phyloP scores from a whole-genome alignment of 1,140 invertebrate species.

The Akabosia matsudoensis region DNA sequence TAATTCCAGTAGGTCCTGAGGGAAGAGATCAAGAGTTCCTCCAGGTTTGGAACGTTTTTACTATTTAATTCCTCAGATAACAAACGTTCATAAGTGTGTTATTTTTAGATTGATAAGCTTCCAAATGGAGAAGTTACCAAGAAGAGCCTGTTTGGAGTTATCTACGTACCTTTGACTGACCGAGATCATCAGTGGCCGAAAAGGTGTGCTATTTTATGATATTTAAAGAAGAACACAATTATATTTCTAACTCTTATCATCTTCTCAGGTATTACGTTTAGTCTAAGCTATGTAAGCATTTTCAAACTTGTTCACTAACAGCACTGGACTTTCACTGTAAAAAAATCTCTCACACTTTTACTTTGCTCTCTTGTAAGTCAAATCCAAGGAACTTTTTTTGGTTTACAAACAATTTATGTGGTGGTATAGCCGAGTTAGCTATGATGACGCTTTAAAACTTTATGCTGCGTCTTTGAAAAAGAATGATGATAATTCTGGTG shows the following conservation, averaged over 20 bases:
- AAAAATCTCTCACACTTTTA: neutral
- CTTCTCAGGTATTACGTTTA: constrained; percentile 2
- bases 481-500: neutral
- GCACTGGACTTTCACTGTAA: too few relatives aligned
- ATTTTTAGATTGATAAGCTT: constrained; percentile 78
- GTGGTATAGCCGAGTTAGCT: neutral
- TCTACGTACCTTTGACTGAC: constrained; percentile 95
- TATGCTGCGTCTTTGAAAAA: neutral
- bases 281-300: neutral
- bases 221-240: constrained; percentile 5
- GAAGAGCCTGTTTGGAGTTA: constrained; percentile 86
- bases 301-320: constrained; percentile 7
- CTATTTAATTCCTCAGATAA: neutral
- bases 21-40: constrained; percentile 77
- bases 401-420: neutral
- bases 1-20: constrained; percentile 85
- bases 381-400: neutral
- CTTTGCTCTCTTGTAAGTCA: too few relatives aligned
- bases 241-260: neutral
- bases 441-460: neutral
- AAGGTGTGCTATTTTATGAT: constrained; percentile 46
- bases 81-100: neutral
- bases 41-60: constrained; percentile 53
- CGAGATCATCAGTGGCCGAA: constrained; percentile 67
- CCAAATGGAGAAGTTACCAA: constrained; percentile 72